Evolutionary conservation across 2,797 vertebrate genomes (phyloP).

Genomic region (Peromyscus melanophrys): DNA sequence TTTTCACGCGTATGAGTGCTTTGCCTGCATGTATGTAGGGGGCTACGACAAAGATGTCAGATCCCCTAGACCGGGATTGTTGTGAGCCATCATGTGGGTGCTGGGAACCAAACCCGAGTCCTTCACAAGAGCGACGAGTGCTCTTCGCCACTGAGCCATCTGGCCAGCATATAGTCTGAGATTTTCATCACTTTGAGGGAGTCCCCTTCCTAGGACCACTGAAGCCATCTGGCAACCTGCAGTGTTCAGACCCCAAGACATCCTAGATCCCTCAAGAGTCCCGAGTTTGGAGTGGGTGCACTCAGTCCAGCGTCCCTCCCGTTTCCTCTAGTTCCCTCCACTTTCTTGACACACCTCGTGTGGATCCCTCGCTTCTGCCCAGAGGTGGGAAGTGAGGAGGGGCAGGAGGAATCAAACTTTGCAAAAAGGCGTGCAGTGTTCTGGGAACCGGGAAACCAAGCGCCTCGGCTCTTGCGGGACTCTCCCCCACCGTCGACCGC

Average conservation of each 20-base stretch:
- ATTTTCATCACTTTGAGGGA: background rate
- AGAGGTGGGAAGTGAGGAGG: fast-evolving
- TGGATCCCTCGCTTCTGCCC: fast-evolving
- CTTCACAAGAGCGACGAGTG: background rate
- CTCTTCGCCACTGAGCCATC: background rate
- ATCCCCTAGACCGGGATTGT: background rate
- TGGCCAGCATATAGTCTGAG: background rate
- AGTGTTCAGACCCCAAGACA: background rate
- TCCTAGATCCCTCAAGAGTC: background rate
- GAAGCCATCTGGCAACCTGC: no score
- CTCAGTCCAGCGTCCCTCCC: no score
- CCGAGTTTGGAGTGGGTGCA: no score
- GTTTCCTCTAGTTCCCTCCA: background rate
- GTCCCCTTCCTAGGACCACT: background rate
- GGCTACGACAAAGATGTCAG: background rate
- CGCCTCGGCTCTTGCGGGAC: background rate
- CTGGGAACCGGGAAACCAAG: background rate
- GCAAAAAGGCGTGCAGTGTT: fast-evolving
- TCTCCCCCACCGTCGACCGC: background rate
- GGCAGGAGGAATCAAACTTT: background rate
- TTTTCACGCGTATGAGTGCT: no score
- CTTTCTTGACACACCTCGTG: background rate
- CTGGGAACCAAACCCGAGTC: background rate
- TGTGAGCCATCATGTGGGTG: background rate
- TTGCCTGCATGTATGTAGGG: background rate